Evolutionary conservation across 2,113 vertebrate species (phyloP).

Genomic region (Ageneiosus marmoratus): DNA sequence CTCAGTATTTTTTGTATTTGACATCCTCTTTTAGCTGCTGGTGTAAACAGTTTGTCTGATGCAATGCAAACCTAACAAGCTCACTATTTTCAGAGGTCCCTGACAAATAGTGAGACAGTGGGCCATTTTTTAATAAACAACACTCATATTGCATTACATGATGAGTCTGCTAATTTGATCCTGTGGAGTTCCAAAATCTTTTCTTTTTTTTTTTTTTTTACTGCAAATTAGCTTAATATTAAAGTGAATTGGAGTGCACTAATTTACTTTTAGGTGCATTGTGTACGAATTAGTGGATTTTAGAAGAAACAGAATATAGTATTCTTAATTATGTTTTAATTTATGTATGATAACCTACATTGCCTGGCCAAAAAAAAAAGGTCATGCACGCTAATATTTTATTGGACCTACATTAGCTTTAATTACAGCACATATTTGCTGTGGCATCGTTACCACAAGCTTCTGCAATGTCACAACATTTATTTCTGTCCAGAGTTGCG

Average conservation of each 20-base stretch:
- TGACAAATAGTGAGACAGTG: neutral
- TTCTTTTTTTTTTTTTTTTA: neutral
- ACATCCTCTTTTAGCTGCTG: constrained; percentile 6
- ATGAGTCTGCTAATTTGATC: neutral
- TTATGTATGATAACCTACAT: too few relatives aligned
- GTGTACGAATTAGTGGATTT: too few relatives aligned
- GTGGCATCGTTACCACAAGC: too few relatives aligned
- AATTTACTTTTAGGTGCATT: neutral
- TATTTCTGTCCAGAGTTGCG: too few relatives aligned
- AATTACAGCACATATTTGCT: too few relatives aligned
- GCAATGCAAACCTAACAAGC: constrained; percentile 39
- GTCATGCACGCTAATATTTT: too few relatives aligned
- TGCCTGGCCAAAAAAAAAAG: too few relatives aligned
- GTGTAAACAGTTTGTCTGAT: constrained; percentile 14
- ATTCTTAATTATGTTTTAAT: too few relatives aligned
- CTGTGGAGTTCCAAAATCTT: neutral
- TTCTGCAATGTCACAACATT: too few relatives aligned
- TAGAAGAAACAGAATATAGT: too few relatives aligned
- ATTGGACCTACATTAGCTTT: too few relatives aligned
- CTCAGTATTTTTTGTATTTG: constrained; percentile 16
- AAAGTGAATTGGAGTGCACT: neutral
- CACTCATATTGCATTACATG: neutral
- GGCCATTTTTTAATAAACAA: constrained; percentile 18
- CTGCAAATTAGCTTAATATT: neutral
- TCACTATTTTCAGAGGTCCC: neutral